Percentiles rank a stretch among this genome's conserved stretches.
phyloP scores from a whole-genome alignment of 2,888 invertebrate species.

The Oscheius sp. region DNA sequence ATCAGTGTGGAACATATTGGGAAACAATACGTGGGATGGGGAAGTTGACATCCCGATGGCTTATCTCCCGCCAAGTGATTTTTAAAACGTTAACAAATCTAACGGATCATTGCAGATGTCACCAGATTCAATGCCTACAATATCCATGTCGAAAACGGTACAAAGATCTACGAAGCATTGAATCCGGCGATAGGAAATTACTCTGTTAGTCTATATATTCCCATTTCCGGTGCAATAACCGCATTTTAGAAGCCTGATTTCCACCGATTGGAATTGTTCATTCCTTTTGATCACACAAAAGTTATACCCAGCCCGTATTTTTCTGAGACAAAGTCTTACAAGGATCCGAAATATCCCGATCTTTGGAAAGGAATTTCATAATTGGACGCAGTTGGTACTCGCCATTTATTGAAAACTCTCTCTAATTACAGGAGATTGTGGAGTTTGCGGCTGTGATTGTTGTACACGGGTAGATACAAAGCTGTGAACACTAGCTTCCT shows the following conservation, averaged over 20 bases:
- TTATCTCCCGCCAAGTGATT: slow-evolving; percentile 75
- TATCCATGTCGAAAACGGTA: slow-evolving; percentile 21
- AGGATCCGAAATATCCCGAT: slow-evolving; percentile 23
- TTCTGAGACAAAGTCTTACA: slow-evolving; percentile 10
- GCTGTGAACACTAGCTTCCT: neutral
- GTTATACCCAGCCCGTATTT: slow-evolving; percentile 21
- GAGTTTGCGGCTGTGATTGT: neutral
- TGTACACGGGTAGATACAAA: slow-evolving; percentile 5
- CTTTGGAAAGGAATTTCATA: slow-evolving; percentile 23
- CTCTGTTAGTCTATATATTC: neutral
- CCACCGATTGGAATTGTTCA: slow-evolving; percentile 16
- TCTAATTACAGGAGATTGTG: neutral
- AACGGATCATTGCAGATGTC: slow-evolving; percentile 46
- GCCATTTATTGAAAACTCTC: neutral
- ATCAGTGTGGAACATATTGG: slow-evolving; percentile 63
- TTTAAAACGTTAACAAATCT: neutral
- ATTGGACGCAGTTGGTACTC: neutral
- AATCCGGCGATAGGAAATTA: slow-evolving; percentile 24
- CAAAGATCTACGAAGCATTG: slow-evolving; percentile 19
- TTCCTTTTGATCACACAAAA: slow-evolving; percentile 14
- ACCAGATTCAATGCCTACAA: slow-evolving; percentile 30
- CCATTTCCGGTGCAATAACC: neutral
- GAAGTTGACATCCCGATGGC: slow-evolving; percentile 75
- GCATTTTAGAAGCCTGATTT: slow-evolving; percentile 27
- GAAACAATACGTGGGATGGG: slow-evolving; percentile 73